Evolutionary conservation across 2,888 invertebrate species (phyloP).

Genomic region (Drosophila crucigera): DNA sequence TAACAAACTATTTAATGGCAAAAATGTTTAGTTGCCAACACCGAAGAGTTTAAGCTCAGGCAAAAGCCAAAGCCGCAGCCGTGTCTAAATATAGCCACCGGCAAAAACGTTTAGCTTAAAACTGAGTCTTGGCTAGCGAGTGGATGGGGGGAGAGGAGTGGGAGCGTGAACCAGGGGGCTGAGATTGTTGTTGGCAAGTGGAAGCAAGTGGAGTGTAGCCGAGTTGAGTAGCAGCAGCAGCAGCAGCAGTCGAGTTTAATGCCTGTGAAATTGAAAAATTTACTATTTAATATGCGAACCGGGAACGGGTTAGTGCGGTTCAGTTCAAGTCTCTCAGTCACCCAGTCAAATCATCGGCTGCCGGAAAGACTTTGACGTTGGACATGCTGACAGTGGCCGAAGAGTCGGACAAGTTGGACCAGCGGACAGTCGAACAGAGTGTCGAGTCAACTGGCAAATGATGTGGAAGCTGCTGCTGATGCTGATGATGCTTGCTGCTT

Average conservation of each 20-base stretch:
- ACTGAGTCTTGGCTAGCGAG: constrained; percentile 30
- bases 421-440: constrained; percentile 29
- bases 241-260: constrained; percentile 76
- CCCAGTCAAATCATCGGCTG: constrained; percentile 52
- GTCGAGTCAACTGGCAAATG: constrained; percentile 67
- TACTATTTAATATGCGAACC: constrained; percentile 81
- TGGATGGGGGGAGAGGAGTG: neutral
- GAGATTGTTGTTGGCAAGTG: constrained; percentile 28
- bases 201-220: constrained; percentile 53
- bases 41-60: constrained; percentile 24
- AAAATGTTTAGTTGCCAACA: constrained; percentile 63
- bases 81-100: constrained; percentile 71
- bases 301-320: constrained; percentile 50
- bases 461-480: constrained; percentile 66
- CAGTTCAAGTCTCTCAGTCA: constrained; percentile 25
- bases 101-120: constrained; percentile 73
- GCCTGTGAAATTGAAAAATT: constrained; percentile 82
- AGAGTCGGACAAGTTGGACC: constrained; percentile 19
- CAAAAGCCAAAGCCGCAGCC: constrained; percentile 38
- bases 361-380: constrained; percentile 76
- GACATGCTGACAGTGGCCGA: constrained; percentile 53
- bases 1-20: constrained; percentile 80
- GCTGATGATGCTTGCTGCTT: constrained; percentile 36
- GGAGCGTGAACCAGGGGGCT: neutral
- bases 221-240: constrained; percentile 47